A percentile compares a stretch with the other conserved stretches of the same genome.
These are phyloP conservation scores for Nematopogon swammerdamellus DNA, from an alignment of 2,888 invertebrate genomes.

Conservation along the genomic window DNA sequence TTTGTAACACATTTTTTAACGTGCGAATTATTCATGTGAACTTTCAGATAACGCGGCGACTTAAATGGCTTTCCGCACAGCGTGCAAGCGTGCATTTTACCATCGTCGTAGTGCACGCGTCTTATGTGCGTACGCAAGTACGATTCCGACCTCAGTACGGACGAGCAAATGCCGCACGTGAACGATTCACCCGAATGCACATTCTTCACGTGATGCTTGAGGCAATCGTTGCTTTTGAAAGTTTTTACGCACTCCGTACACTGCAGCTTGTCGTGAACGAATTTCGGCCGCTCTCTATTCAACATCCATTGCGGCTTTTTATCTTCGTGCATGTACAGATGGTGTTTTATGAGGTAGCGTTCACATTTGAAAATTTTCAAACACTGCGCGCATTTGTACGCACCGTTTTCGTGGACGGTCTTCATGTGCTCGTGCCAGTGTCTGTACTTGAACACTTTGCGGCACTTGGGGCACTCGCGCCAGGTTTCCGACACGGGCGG, in stretches of 20 bases:
- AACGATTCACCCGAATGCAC: slow-evolving; percentile 13
- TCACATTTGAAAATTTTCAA: slow-evolving; percentile 11
- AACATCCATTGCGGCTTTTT: not conserved
- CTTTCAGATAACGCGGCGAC: slow-evolving; percentile 18
- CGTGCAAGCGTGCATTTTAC: slow-evolving; percentile 17
- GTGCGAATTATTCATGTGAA: not conserved
- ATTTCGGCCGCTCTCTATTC: not conserved
- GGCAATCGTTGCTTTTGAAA: slow-evolving; percentile 10
- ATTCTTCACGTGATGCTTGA: slow-evolving; percentile 16
- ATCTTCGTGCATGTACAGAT: slow-evolving; percentile 1
- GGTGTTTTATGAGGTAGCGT: slow-evolving; percentile 12
- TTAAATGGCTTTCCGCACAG: slow-evolving; percentile 19
- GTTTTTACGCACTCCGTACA: slow-evolving; percentile 15
- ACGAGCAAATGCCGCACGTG: slow-evolving; percentile 18
- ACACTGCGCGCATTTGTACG: slow-evolving; percentile 5
- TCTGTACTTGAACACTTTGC: slow-evolving; percentile 11
- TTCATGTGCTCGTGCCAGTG: slow-evolving; percentile 16
- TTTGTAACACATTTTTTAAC: too few relatives aligned
- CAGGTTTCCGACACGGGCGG: too few relatives aligned
- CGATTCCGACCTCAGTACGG: slow-evolving; percentile 15
- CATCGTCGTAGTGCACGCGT: slow-evolving; percentile 20
- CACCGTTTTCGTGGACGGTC: slow-evolving; percentile 11
- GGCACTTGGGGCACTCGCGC: not conserved
- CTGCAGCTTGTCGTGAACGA: not conserved
- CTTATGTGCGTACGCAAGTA: slow-evolving; percentile 18